These are phyloP conservation scores for Acanthosepion pharaonis DNA, from an alignment of 2,888 invertebrate species.

Conservation along the genomic window DNA sequence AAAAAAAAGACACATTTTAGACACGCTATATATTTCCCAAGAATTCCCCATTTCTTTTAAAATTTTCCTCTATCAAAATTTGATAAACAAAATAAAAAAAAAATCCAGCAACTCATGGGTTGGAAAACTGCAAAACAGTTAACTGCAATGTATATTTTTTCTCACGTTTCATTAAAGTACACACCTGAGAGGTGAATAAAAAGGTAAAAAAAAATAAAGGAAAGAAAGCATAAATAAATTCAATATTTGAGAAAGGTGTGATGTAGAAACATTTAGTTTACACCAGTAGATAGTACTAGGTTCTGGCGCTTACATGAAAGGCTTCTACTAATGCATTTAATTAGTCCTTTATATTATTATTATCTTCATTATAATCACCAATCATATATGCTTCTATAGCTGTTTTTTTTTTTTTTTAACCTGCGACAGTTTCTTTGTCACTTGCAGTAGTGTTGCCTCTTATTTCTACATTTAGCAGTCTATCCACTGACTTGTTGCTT, in stretches of 20 bases:
- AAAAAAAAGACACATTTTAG: too few species aligned
- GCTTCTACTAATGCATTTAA: conserved; percentile 16
- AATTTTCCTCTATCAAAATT: too few species aligned
- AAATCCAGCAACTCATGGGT: background rate
- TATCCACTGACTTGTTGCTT: background rate
- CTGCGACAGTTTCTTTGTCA: background rate
- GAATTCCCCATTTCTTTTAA: too few species aligned
- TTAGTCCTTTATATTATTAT: background rate
- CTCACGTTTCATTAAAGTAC: background rate
- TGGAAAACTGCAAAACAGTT: background rate
- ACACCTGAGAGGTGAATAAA: background rate
- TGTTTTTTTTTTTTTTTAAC: background rate
- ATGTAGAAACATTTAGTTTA: background rate
- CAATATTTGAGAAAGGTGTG: background rate
- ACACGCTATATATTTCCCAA: too few species aligned
- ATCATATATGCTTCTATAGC: background rate
- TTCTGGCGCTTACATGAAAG: background rate
- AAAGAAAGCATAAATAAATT: background rate
- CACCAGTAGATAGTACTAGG: background rate
- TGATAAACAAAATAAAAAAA: background rate
- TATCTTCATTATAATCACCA: background rate
- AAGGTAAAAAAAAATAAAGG: background rate
- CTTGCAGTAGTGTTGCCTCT: background rate
- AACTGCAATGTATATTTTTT: background rate
- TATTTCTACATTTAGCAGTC: background rate